Evolutionary conservation across 2,888 invertebrate species (phyloP).

Genomic region (Chesias legatella): DNA sequence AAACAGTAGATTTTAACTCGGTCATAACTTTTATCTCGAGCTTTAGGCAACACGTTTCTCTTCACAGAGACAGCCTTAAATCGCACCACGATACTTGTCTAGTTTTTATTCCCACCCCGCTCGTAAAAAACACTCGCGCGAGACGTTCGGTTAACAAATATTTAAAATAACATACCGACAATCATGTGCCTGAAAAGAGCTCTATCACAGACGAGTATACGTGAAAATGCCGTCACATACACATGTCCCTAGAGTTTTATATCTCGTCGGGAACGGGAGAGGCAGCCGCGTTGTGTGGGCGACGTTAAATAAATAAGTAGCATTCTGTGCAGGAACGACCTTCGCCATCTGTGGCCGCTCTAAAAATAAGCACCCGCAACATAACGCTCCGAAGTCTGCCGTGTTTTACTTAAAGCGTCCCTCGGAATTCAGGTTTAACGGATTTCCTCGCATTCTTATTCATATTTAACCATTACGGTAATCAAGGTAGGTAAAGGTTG

Average conservation of each 20-base stretch:
- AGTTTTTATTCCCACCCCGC: constrained; percentile 3
- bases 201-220: constrained; percentile 23
- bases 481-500: constrained; percentile 2
- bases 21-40: constrained; percentile 24
- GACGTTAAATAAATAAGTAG: constrained; percentile 67
- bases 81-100: constrained; percentile 13
- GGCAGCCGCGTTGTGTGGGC: constrained; percentile 49
- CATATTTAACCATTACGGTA: constrained; percentile 6
- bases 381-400: constrained; percentile 31
- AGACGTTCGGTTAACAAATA: constrained; percentile 14
- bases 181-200: constrained; percentile 26
- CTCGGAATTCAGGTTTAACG: constrained; percentile 37
- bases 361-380: constrained; percentile 56
- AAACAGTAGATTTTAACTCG: constrained; percentile 18
- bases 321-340: constrained; percentile 58
- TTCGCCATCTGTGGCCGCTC: constrained; percentile 66
- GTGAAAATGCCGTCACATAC: constrained; percentile 29
- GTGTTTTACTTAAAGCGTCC: constrained; percentile 37
- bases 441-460: constrained; percentile 26
- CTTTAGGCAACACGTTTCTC: constrained; percentile 18
- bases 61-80: constrained; percentile 13
- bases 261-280: constrained; percentile 41
- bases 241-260: constrained; percentile 32
- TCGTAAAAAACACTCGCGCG: constrained; percentile 4
- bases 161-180: constrained; percentile 24